A percentile compares a stretch with the other conserved stretches of the same genome.
These are phyloP conservation scores for Vanacampus margaritifer DNA, from an alignment of 2,113 vertebrate species.

Conservation along the genomic window DNA sequence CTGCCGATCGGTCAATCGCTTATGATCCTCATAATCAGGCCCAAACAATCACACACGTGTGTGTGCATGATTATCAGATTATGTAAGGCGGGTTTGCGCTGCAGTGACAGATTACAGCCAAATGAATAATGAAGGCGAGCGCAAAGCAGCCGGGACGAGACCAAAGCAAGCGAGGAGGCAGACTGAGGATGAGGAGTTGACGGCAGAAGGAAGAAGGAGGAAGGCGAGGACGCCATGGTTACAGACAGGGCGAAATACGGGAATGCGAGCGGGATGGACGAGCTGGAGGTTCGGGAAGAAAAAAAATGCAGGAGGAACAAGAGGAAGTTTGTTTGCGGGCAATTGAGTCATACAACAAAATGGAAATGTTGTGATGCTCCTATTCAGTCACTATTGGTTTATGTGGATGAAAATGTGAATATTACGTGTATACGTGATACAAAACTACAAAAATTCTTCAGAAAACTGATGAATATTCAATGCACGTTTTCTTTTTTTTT, in stretches of 20 bases:
- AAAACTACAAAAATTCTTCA: too few relatives aligned
- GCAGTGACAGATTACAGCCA: conserved; percentile 40
- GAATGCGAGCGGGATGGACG: background rate
- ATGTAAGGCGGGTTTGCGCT: conserved; percentile 48
- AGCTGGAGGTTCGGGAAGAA: background rate
- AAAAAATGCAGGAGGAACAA: background rate
- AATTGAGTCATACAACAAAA: background rate
- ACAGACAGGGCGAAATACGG: conserved; percentile 10
- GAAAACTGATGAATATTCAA: too few relatives aligned
- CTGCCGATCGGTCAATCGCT: background rate
- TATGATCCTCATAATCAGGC: conserved; percentile 32
- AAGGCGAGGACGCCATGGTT: conserved; percentile 9
- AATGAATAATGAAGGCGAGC: conserved; percentile 14
- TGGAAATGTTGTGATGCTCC: background rate
- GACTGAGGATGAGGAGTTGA: background rate
- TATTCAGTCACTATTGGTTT: too few relatives aligned
- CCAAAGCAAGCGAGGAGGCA: background rate
- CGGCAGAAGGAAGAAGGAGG: background rate
- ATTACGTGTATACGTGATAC: too few relatives aligned
- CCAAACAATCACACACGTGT: conserved; percentile 22
- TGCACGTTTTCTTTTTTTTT: too few relatives aligned
- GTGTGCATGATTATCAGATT: conserved; percentile 48
- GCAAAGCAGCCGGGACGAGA: background rate
- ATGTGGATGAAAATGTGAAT: too few relatives aligned
- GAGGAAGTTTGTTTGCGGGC: background rate